Evolutionary conservation across 2,113 vertebrate genomes (phyloP).

Genomic region (Pseudois nayaur): DNA sequence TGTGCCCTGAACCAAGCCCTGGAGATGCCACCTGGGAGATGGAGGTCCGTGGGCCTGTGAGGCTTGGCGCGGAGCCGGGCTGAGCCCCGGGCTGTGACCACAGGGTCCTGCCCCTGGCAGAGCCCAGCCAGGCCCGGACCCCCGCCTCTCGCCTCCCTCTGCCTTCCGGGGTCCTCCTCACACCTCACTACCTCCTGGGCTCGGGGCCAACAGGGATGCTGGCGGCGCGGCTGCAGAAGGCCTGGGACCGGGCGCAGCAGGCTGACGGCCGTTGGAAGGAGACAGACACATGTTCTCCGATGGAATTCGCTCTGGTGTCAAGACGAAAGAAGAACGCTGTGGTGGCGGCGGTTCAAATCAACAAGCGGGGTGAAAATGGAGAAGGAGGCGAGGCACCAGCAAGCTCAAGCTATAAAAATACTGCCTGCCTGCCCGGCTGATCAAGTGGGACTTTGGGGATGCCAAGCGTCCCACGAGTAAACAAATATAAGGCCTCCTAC

Average conservation of each 20-base stretch:
- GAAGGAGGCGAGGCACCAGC: neutral
- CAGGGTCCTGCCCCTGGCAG: neutral
- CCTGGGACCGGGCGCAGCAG: accelerated
- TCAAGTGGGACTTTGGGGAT: neutral
- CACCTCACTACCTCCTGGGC: neutral
- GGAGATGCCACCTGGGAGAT: accelerated
- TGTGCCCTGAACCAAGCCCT: neutral
- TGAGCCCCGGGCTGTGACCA: neutral
- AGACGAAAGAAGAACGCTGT: neutral
- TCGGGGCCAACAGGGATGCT: neutral
- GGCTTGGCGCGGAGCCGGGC: accelerated
- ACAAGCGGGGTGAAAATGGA: neutral
- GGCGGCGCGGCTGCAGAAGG: neutral
- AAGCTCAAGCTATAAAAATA: neutral
- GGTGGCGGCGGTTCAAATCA: neutral
- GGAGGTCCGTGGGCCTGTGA: accelerated
- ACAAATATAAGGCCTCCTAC: slow-evolving; percentile 51
- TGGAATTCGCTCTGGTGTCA: neutral
- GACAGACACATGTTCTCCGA: accelerated
- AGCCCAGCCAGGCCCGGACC: neutral
- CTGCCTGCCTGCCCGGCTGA: neutral
- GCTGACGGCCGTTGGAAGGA: accelerated
- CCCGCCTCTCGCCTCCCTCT: neutral
- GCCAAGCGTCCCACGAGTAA: neutral
- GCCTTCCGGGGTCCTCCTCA: neutral